Evolutionary conservation across 2,888 invertebrate genomes (phyloP).

Genomic region (Steinernema carpocapsae): DNA sequence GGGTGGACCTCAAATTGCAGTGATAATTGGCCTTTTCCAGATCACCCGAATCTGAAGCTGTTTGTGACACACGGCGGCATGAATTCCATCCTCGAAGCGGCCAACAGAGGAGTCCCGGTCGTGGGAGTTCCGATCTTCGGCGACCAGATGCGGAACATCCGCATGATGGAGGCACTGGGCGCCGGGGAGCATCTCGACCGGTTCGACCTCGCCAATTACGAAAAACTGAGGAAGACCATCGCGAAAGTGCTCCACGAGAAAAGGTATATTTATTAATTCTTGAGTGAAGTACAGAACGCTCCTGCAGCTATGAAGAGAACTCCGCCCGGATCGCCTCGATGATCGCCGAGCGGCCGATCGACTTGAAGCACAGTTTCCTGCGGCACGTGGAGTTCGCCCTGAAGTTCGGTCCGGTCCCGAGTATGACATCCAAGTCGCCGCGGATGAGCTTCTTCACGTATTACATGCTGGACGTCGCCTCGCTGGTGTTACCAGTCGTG

Average conservation of each 20-base stretch:
- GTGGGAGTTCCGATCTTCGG: slow-evolving; percentile 53
- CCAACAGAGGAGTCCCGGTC: slow-evolving; percentile 42
- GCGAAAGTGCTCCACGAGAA: slow-evolving; percentile 44
- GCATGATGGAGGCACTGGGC: slow-evolving; percentile 47
- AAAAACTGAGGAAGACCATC: slow-evolving; percentile 41
- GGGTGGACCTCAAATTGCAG: not conserved
- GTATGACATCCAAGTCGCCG: slow-evolving; percentile 15
- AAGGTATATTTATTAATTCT: slow-evolving; percentile 35
- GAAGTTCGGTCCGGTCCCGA: slow-evolving; percentile 36
- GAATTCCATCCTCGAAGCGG: slow-evolving; percentile 40
- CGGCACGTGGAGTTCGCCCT: slow-evolving; percentile 51
- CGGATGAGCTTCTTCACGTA: slow-evolving; percentile 26
- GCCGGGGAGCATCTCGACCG: slow-evolving; percentile 45
- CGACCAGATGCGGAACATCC: slow-evolving; percentile 53
- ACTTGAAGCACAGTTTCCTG: slow-evolving; percentile 47
- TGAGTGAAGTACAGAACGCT: not conserved
- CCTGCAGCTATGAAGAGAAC: slow-evolving; percentile 38
- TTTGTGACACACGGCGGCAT: slow-evolving; percentile 44
- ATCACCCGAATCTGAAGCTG: slow-evolving; percentile 35
- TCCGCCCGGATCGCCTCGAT: slow-evolving; percentile 45
- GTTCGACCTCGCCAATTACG: slow-evolving; percentile 40
- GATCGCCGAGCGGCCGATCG: slow-evolving; percentile 48
- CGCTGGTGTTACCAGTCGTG: not conserved
- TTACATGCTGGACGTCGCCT: slow-evolving; percentile 37
- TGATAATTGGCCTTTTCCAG: not conserved